A percentile compares a stretch with the other conserved stretches of the same genome.
phyloP scores from a whole-genome alignment of 1,140 invertebrate genomes.

The Neocloeon triangulifer region DNA sequence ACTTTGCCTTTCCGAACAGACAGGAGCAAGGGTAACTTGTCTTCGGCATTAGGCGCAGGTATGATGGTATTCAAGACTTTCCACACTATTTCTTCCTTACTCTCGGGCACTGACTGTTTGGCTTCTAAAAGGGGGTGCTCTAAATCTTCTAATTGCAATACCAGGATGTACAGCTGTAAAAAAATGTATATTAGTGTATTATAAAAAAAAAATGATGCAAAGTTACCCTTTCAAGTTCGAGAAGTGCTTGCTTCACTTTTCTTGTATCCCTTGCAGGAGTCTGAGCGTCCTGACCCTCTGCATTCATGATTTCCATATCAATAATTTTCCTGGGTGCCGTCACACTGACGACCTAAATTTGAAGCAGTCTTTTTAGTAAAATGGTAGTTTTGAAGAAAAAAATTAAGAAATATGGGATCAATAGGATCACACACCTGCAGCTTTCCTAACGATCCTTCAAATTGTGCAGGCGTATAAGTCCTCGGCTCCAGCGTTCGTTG shows the following conservation, averaged over 20 bases:
- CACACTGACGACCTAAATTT: constrained; percentile 52
- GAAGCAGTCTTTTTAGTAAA: constrained; percentile 1
- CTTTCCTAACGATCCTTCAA: constrained; percentile 80
- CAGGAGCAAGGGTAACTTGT: constrained; percentile 37
- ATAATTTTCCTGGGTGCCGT: constrained; percentile 85
- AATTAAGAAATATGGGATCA: too few relatives aligned
- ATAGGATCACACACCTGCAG: constrained; percentile 30
- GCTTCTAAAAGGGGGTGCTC: constrained; percentile 36
- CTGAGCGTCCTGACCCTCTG: constrained; percentile 24
- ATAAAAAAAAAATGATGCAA: constrained; percentile 1
- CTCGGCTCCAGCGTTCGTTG: constrained; percentile 24
- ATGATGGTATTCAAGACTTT: constrained; percentile 34
- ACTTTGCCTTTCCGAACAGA: constrained; percentile 52
- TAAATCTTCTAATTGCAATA: constrained; percentile 47
- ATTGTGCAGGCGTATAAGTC: constrained; percentile 54
- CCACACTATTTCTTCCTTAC: constrained; percentile 16
- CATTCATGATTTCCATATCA: constrained; percentile 56
- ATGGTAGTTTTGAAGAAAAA: too few relatives aligned
- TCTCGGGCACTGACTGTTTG: constrained; percentile 16
- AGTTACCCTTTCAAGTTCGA: constrained; percentile 53
- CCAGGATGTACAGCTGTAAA: constrained; percentile 29
- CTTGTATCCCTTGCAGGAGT: constrained; percentile 24
- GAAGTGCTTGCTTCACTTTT: constrained; percentile 48
- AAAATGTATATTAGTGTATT: constrained; percentile 6
- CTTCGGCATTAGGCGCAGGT: constrained; percentile 33